Percentiles rank a stretch among this genome's conserved stretches.
Evolutionary conservation across 2,797 vertebrate species (phyloP).

Genomic region (Acanthornis magna): DNA sequence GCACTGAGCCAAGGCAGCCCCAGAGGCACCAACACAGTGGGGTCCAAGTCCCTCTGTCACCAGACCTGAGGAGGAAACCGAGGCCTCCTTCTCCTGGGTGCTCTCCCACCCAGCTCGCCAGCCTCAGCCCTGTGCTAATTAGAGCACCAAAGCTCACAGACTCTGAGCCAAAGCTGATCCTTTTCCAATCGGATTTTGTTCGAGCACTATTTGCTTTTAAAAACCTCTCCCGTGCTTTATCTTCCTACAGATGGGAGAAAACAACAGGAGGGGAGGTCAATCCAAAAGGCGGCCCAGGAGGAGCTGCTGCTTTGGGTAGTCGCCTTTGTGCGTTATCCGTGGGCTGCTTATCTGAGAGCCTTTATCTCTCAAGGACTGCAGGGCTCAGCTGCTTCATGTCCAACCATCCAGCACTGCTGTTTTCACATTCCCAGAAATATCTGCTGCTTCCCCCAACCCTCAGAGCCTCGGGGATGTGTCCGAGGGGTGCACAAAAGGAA

Average conservation of each 20-base stretch:
- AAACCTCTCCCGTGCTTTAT: slow-evolving; percentile 44
- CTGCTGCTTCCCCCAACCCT: background rate
- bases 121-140: slow-evolving; percentile 39
- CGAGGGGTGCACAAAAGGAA: background rate
- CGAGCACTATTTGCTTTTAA: slow-evolving; percentile 39
- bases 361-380: slow-evolving; percentile 20
- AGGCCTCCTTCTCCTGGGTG: background rate
- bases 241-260: background rate
- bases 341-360: background rate
- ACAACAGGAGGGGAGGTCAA: slow-evolving; percentile 18
- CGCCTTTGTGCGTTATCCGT: background rate
- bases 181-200: slow-evolving; percentile 55
- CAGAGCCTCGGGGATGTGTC: background rate
- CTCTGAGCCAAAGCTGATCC: slow-evolving; percentile 44
- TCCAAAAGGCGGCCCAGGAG: background rate
- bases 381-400: background rate
- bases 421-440: background rate
- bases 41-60: background rate
- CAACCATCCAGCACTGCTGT: background rate
- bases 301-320: background rate
- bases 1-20: background rate
- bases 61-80: background rate
- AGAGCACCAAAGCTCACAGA: slow-evolving; percentile 20
- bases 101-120: background rate
- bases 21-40: background rate